Evolutionary conservation across 2,797 vertebrate genomes (phyloP), one percentile per base, ranked within the genome.

Genomic region (Smutsia gigantea): DNA sequence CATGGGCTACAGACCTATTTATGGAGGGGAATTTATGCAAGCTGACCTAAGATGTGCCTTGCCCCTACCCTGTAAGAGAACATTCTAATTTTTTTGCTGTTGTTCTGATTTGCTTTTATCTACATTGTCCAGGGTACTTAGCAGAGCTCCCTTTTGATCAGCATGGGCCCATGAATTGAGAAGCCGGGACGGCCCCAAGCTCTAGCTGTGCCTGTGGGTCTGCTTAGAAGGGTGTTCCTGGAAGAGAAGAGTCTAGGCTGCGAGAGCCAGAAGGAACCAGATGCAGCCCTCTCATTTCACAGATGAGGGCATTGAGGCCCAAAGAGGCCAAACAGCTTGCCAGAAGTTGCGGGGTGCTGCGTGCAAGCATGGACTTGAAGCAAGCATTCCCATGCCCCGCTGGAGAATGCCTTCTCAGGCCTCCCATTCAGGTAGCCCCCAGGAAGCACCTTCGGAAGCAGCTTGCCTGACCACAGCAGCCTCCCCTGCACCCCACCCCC

Each of bases 351-450:
- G 4, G 0, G 10, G 37, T 7, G 34, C 18, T 13, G 13, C 2
- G 0, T 17, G 21, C 7, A 4, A 51, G 39, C 3, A 1, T 4
- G 27, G 81, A 10, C 2, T 75, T 2, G 37, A 17, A n/a, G 34
- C 15, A 0, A 4, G 68, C 14, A 0, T 34, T 15, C 49, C n/a
- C 10, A 0, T n/a, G 12, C n/a, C 18, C 59, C 0, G 27, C 14
- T 46, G 46, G 46, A 46, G 46, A 46, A 46, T 46, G 46, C 46
- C 12, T 46, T 2, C 46, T 46, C 46, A 46, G 46, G 46, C 46
- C 46, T 46, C 11, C 11, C 9, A 1, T 46, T 46, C 46, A 46
- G 46, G 46, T 46, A 46, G 46, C 46, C 59, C 37, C 31, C 7
- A 3, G 0, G 42, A 39, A 23, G 9, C 39, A 29, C 4, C 82